Evolutionary conservation across 2,113 vertebrate species (phyloP).

Genomic region (human): DNA sequence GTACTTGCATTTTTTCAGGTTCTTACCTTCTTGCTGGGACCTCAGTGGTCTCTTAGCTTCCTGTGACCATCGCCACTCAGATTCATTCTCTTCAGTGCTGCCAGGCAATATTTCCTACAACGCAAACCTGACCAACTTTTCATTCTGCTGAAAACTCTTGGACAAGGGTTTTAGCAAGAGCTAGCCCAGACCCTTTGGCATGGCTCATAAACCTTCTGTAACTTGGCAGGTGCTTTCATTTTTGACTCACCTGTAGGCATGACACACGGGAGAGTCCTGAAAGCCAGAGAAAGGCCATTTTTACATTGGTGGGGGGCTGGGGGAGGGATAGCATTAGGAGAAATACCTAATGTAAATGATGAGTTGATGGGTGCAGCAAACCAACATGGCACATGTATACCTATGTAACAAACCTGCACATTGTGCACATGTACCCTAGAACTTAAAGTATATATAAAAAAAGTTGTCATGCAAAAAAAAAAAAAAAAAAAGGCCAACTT

Average conservation of each 20-base stretch:
- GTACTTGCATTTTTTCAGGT: not conserved
- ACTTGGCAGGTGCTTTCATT: not conserved
- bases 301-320: not conserved
- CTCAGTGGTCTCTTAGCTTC: no score
- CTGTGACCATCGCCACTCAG: rapidly evolving
- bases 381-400: no score
- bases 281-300: not conserved
- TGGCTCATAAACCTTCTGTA: not conserved
- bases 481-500: not conserved
- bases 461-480: no score
- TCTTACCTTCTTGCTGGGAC: not conserved
- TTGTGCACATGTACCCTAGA: no score
- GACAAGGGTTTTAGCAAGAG: not conserved
- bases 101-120: not conserved
- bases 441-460: no score
- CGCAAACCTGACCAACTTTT: not conserved
- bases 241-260: not conserved
- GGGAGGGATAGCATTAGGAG: no score
- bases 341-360: no score
- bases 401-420: no score
- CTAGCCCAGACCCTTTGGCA: not conserved
- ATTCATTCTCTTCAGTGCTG: not conserved
- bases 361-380: no score
- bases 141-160: not conserved
- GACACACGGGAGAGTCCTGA: rapidly evolving